A percentile compares a stretch with the other conserved stretches of the same genome.
Conservation (phyloP, 2,888 invertebrate species). For the Siphonodentalium dalli region DNA sequence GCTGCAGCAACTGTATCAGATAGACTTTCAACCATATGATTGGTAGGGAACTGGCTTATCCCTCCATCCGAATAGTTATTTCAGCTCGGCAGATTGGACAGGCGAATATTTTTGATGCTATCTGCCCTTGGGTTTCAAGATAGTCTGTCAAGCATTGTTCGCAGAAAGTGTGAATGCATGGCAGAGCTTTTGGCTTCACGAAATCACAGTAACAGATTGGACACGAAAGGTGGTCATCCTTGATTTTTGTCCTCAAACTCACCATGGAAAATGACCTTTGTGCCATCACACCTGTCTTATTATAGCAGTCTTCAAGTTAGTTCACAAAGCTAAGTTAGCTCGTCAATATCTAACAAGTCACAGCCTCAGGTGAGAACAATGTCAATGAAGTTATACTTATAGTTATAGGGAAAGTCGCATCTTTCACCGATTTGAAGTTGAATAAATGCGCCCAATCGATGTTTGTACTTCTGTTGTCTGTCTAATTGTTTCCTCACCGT, state of each 20-base stretch:
- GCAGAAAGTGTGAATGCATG: slow-evolving; percentile 58
- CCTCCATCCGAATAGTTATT: slow-evolving; percentile 37
- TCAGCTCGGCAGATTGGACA: slow-evolving; percentile 51
- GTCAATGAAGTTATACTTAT: too few species aligned
- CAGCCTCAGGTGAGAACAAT: too few species aligned
- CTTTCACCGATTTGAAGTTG: too few species aligned
- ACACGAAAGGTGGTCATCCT: slow-evolving; percentile 53
- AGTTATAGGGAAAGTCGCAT: too few species aligned
- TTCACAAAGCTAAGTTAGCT: too few species aligned
- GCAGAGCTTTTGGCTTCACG: slow-evolving; percentile 51
- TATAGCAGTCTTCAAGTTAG: too few species aligned
- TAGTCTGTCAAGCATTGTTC: slow-evolving; percentile 50
- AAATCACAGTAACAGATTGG: slow-evolving; percentile 46
- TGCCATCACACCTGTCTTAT: too few species aligned
- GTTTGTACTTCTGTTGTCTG: too few species aligned
- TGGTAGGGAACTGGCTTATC: slow-evolving; percentile 41
- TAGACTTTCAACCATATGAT: slow-evolving; percentile 51
- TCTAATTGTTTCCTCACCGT: too few species aligned
- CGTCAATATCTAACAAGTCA: too few species aligned
- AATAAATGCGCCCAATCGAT: too few species aligned
- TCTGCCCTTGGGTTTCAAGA: slow-evolving; percentile 35
- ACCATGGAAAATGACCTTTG: slow-evolving; percentile 13
- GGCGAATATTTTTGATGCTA: slow-evolving; percentile 37
- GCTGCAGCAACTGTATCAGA: slow-evolving; percentile 40
- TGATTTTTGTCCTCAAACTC: slow-evolving; percentile 36